Evolutionary conservation across 2,797 vertebrate genomes (phyloP), one percentile per base, ranked within the genome.

Genomic region (Paguma larvata): DNA sequence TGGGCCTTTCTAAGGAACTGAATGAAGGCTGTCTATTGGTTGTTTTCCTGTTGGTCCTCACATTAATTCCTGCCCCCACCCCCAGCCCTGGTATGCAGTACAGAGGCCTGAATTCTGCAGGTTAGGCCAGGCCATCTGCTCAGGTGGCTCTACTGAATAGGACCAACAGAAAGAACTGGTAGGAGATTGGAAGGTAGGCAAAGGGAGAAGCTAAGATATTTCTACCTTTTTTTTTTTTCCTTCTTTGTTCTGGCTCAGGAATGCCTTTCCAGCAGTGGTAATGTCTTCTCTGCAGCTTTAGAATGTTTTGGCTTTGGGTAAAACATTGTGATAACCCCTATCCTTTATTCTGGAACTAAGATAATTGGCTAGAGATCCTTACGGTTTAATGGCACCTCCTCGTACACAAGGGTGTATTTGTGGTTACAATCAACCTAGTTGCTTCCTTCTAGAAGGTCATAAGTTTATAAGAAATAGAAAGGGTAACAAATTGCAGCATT

Each of bases 401-500:
- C 68, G 10, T 62, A 59, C 77, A 83, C 62, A 73, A 56, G 56
- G 75, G 30, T 86, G 38, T 84, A 13, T 38, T 6, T 38, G 19
- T 85, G 48, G 51, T 68, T 96, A 83, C 56, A 91, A 38, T n/a
- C 78, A 59, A 79, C 38, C 67, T 53, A 70, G 75, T 65, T 86
- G 46, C 44, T 94, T 97, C 44, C 44, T 82, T 86, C 63, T 75
- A 80, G 85, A 85, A 80, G 30, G 27, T 67, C 41, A 30, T 72
- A 85, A 11, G 6, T 88, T 85, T 90, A 65, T 75, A 77, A 92
- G 87, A 89, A 95, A 70, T 6, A 41, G 14, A 94, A 48, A 93
- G 25, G 2, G 59, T 94, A 96, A 96, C 38, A 79, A 70, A 63
- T 25, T 82, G 5, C 73, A 92, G 16, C 13, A 77, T 34, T 87